Evolutionary conservation across 1,140 invertebrate genomes (phyloP).

Genomic region (Eumeta japonica): DNA sequence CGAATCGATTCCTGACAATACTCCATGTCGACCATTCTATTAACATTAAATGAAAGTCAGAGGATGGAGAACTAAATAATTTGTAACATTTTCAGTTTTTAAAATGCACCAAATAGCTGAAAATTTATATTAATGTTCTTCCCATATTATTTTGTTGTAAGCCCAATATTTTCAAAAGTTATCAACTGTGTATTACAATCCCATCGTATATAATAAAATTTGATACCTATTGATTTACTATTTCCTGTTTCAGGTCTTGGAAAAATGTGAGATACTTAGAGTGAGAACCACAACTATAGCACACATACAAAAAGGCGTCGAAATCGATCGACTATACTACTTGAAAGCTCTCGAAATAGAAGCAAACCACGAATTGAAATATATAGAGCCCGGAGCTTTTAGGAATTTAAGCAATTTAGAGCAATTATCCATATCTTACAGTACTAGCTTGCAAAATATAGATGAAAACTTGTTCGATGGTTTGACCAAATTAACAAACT

Average conservation of each 20-base stretch:
- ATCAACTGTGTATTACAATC: no score
- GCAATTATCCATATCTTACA: constrained; percentile 43
- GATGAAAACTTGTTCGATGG: constrained; percentile 31
- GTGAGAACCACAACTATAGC: constrained; percentile 38
- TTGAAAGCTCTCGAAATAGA: constrained; percentile 36
- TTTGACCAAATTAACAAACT: constrained; percentile 34
- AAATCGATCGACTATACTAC: constrained; percentile 24
- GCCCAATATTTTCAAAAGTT: no score
- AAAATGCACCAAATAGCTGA: no score
- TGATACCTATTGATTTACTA: no score
- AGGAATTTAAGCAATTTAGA: constrained; percentile 31
- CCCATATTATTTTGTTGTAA: no score
- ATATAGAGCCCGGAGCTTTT: constrained; percentile 34
- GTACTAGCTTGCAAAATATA: constrained; percentile 25
- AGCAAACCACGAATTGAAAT: constrained; percentile 37
- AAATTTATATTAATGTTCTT: no score
- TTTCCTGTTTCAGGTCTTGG: constrained; percentile 33
- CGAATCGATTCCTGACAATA: no score
- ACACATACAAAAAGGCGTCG: constrained; percentile 23
- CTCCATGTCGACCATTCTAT: no score
- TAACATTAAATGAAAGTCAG: no score
- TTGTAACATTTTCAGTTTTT: no score
- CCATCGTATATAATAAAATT: no score
- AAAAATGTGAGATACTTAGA: constrained; percentile 24
- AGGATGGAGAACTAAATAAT: no score